Evolutionary conservation across 2,888 invertebrate genomes (phyloP), one percentile per base, ranked within the genome.

Genomic region (Dicyrtomina minuta): DNA sequence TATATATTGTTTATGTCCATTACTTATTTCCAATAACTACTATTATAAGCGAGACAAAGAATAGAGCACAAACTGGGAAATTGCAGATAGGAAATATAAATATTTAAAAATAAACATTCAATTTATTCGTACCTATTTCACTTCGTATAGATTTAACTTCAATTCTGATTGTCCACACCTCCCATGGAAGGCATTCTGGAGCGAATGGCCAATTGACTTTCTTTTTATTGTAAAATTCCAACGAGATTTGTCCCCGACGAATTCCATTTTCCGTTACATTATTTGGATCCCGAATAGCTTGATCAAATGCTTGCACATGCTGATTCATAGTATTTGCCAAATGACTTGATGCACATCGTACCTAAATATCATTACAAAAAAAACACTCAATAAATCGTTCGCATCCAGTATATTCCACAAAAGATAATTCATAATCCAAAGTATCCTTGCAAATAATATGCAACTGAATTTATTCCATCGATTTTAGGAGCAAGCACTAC

Each of bases 171-270:
- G 95, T 96, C 98, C 98, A 99, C 68, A 97, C 93, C 82, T 99
- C 98, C 98, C 98, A 99, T 0, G 97, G 95, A 80, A 93, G 92
- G 81, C 91, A 91, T 81, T 97, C 96, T 8, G 91, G 88, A 75
- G 90, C 89, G 82, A 96, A 93, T 33, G 90, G 88, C 95, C 96
- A 96, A 66, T 92, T 88, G 66, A 89, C 89, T 79, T 91, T 90
- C 79, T 93, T 92, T 83, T 89, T 91, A 82, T 96, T 94, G 84
- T 92, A 96, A 85, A 97, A 97, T 83, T 97, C 96, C 76, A 97
- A 85, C 71, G 92, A 92, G 78, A 97, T 96, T 79, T 93, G 92
- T 3, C 93, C 78, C 26, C 75, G 70, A n/a, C 76, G 72, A 15
- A 77, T 70, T 17, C 78, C 78, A 72, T 75, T 78, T 67, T 78